Evolutionary conservation across 1,140 invertebrate species (phyloP).

Genomic region (Mizuhopecten yessoensis): DNA sequence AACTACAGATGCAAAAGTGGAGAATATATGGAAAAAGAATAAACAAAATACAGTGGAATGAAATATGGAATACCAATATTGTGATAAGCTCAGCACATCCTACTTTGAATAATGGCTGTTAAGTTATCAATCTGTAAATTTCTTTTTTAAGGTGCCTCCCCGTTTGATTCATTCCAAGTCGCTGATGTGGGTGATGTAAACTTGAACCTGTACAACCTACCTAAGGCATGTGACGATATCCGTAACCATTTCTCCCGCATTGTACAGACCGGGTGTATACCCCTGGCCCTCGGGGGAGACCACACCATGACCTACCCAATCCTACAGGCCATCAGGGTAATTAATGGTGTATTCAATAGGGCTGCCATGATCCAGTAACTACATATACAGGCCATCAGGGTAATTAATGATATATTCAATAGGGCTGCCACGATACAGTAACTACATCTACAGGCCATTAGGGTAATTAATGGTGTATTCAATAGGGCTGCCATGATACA

Average conservation of each 20-base stretch:
- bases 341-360: neutral
- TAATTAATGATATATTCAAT: constrained; percentile 51
- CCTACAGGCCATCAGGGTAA: constrained; percentile 80
- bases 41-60: too few relatives aligned
- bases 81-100: too few relatives aligned
- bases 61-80: too few relatives aligned
- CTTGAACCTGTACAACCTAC: constrained; percentile 77
- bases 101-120: too few relatives aligned
- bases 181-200: constrained; percentile 80
- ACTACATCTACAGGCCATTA: constrained; percentile 75
- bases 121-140: too few relatives aligned
- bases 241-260: constrained; percentile 68
- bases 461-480: constrained; percentile 65
- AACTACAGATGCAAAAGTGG: too few relatives aligned
- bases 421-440: too few relatives aligned
- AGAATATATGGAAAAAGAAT: too few relatives aligned
- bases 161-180: constrained; percentile 78
- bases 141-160: constrained; percentile 71
- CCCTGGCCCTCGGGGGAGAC: constrained; percentile 79
- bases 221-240: constrained; percentile 76
- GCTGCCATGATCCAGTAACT: too few relatives aligned
- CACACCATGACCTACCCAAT: constrained; percentile 81
- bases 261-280: constrained; percentile 74
- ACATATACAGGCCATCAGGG: constrained; percentile 77
- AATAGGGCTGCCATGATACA: too few relatives aligned